Conservation (phyloP, 2,113 vertebrate genomes). For the Neofelis nebulosa region DNA sequence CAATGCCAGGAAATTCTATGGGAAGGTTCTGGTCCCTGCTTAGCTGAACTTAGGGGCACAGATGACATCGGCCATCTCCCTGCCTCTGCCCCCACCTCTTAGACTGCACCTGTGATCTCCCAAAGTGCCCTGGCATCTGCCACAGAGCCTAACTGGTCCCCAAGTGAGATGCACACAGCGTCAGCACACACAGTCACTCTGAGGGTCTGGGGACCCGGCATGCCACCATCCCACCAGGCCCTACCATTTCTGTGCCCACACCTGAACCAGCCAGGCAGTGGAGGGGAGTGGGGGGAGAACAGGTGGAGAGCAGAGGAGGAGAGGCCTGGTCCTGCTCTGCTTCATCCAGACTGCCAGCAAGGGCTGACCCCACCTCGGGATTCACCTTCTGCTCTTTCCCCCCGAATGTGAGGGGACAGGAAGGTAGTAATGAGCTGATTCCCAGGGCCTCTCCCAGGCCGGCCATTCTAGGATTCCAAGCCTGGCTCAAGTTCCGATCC, state of each 20-base stretch:
- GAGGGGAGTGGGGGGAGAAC: background rate
- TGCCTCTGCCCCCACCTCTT: background rate
- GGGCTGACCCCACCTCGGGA: background rate
- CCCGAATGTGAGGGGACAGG: background rate
- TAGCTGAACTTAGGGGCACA: background rate
- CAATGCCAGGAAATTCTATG: background rate
- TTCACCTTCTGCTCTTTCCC: background rate
- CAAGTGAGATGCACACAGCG: background rate
- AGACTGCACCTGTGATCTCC: background rate
- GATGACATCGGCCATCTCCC: background rate
- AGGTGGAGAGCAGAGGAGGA: rapidly evolving
- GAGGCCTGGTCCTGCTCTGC: background rate
- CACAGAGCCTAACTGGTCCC: background rate
- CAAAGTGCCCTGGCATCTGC: background rate
- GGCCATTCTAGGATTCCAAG: background rate
- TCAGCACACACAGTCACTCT: background rate
- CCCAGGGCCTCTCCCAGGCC: background rate
- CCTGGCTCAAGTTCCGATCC: background rate
- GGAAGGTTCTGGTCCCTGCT: background rate
- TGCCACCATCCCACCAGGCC: background rate
- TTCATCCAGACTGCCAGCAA: background rate
- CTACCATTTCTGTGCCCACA: too few relatives aligned
- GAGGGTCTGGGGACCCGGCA: background rate
- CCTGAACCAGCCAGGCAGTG: background rate
- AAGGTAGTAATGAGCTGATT: background rate